Evolutionary conservation across 2,797 vertebrate genomes (phyloP), one percentile per base, ranked within the genome.

Genomic region (Cephalopachus bancanus): DNA sequence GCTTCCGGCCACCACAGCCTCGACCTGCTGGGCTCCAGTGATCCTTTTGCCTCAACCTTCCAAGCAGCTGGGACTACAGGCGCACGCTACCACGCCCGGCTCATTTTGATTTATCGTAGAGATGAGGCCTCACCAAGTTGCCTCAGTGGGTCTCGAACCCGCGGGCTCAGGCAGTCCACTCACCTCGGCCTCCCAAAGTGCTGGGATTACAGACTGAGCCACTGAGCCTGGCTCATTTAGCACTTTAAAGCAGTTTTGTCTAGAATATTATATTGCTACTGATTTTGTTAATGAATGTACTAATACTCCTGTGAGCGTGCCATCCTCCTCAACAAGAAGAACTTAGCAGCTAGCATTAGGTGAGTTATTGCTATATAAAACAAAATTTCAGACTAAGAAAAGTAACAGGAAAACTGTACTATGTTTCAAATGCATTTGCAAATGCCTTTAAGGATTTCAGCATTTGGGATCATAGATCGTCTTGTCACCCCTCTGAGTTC

Each of bases 221-320:
- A 37, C 37, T 37, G 37, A 37, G 37, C 37, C 37, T 3, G 3
- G 37, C 37, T 37, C 44, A 37, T 67, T 84, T 53, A 10, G 3
- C n/a, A 74, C 74, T 92, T 37, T 44, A 74, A 86, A 85, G 51
- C 83, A 91, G 1, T 81, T 80, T 62, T 79, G 44, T 64, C 84
- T 91, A 33, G 33, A 83, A 80, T 28, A 72, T 57, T 75, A 71
- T 24, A 12, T 30, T 80, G 57, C 69, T 80, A 16, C 1, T 26
- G 11, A 19, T 79, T 93, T 59, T 83, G 33, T 60, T 83, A 10
- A 16, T 51, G 6, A 84, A 75, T 83, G 60, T 67, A 59, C 60
- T 87, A 89, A 90, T 76, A 49, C 60, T 51, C 3, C 53, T 89
- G 2, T 7, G 10, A 93, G 17, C 64, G 33, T 59, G 5, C 62